phyloP scores from a whole-genome alignment of 2,113 vertebrate genomes.

The Phrynocephalus versicolor region DNA sequence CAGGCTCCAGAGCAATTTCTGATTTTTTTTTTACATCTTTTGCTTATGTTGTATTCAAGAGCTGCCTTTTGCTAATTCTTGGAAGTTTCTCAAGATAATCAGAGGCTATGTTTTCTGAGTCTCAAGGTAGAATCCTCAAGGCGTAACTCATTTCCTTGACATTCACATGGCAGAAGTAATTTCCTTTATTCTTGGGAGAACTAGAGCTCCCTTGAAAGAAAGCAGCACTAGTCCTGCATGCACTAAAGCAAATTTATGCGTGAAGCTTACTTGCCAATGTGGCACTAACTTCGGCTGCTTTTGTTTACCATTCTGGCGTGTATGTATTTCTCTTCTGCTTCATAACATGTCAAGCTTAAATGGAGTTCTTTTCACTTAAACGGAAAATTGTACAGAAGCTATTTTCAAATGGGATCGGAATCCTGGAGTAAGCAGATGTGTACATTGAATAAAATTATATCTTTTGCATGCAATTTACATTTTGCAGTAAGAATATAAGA shows the following conservation, averaged over 20 bases:
- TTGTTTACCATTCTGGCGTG: background rate
- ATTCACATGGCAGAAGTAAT: background rate
- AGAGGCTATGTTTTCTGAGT: background rate
- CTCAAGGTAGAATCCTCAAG: background rate
- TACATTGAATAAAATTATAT: no score
- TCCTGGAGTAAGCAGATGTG: no score
- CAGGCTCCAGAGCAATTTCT: background rate
- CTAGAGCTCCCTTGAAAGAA: background rate
- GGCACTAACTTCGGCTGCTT: no score
- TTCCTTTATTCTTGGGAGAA: background rate
- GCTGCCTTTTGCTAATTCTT: background rate
- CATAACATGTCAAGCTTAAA: background rate
- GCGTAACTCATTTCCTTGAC: background rate
- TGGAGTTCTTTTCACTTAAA: background rate
- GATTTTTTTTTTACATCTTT: background rate
- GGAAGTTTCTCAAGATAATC: background rate
- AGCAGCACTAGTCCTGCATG: background rate
- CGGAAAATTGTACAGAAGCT: background rate
- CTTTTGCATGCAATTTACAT: no score
- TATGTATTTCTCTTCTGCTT: background rate
- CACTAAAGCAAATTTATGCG: background rate
- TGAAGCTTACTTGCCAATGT: background rate
- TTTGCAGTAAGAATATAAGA: no score
- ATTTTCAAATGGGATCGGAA: background rate
- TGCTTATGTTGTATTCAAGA: background rate